Evolutionary conservation across 2,113 vertebrate species (phyloP).

Genomic region (Vulpes lagopus): DNA sequence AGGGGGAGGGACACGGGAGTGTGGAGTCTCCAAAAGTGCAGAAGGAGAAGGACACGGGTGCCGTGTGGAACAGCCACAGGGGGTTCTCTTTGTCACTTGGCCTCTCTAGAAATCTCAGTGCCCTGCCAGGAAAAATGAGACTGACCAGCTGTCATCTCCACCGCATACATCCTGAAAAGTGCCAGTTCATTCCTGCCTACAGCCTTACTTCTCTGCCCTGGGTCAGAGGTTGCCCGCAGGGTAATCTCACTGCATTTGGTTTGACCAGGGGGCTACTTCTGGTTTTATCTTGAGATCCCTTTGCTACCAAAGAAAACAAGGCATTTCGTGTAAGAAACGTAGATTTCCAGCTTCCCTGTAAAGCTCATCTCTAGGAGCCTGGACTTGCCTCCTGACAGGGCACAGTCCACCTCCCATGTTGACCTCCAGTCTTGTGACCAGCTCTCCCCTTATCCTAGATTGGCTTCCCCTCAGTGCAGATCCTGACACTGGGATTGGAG

Average conservation of each 20-base stretch:
- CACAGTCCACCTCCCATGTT: no score
- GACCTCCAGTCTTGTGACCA: no score
- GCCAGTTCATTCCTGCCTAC: fast-evolving
- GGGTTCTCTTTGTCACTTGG: background rate
- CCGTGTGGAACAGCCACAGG: background rate
- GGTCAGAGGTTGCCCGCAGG: background rate
- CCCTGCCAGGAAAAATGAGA: no score
- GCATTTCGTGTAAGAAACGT: background rate
- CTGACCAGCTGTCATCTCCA: background rate
- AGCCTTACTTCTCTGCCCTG: background rate
- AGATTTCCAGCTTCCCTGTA: background rate
- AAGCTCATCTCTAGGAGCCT: background rate
- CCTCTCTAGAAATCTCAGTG: background rate
- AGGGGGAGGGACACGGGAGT: background rate
- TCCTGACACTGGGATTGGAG: background rate
- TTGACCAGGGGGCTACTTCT: background rate
- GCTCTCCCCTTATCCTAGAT: background rate
- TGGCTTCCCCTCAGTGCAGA: background rate
- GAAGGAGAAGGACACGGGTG: background rate
- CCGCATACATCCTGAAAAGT: no score
- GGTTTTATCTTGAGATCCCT: background rate
- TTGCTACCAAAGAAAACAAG: fast-evolving
- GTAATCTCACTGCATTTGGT: background rate
- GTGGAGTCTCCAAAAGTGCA: background rate
- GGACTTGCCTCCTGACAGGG: background rate